Evolutionary conservation across 2,888 invertebrate species (phyloP).

Genomic region (Ectemnius lituratus): DNA sequence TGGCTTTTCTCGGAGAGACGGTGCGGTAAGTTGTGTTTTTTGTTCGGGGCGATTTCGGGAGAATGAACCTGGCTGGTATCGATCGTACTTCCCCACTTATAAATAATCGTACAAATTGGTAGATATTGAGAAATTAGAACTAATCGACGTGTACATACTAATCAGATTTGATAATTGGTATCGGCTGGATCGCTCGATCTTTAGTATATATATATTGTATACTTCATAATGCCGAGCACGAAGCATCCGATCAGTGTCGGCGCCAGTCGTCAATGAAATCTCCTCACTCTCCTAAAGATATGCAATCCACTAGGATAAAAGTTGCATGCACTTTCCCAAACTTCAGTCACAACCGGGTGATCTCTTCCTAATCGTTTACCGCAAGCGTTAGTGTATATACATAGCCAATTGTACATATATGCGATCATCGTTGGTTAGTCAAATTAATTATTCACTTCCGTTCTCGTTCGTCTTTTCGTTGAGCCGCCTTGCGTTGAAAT

Average conservation of each 20-base stretch:
- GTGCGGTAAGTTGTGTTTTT: conserved; percentile 31
- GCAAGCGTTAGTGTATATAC: conserved; percentile 8
- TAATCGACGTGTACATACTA: conserved; percentile 45
- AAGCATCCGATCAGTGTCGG: conserved; percentile 2
- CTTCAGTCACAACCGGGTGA: conserved; percentile 8
- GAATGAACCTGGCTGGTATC: conserved; percentile 26
- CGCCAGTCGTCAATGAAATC: neutral
- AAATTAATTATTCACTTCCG: conserved; percentile 11
- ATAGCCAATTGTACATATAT: conserved; percentile 16
- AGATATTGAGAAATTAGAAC: conserved; percentile 30
- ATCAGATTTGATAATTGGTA: conserved; percentile 35
- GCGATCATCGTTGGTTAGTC: neutral
- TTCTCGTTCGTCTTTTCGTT: conserved; percentile 9
- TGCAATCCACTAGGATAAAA: neutral
- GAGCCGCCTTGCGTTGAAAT: conserved; percentile 16
- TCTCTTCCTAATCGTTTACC: conserved; percentile 17
- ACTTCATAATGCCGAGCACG: neutral
- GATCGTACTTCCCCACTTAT: conserved; percentile 37
- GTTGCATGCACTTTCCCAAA: conserved; percentile 3
- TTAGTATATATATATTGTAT: neutral
- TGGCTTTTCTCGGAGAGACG: conserved; percentile 31
- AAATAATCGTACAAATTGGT: conserved; percentile 51
- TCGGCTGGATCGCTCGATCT: conserved; percentile 17
- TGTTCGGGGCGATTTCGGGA: conserved; percentile 6
- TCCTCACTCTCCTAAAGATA: neutral